Evolutionary conservation across 2,113 vertebrate genomes (phyloP), one percentile per base, ranked within the genome.

Genomic region (Mungos mungo): DNA sequence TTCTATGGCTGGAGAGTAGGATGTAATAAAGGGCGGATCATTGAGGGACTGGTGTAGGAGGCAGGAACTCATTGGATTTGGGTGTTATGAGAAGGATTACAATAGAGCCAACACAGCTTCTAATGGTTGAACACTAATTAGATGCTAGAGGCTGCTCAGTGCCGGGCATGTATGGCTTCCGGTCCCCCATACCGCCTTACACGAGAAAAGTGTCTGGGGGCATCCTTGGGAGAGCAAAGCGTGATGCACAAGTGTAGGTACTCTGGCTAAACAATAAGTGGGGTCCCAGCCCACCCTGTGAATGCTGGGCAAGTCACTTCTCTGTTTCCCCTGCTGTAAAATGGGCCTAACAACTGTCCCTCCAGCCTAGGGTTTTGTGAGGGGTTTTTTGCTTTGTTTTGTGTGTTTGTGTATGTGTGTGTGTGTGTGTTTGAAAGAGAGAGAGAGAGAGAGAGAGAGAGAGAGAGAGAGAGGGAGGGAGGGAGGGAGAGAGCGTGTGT

Each of bases 221-320:
- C 3, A 25, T 31, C 4, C 3, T 18, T 31, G 50, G 11, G 47
- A 90, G 47, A 50, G 4, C 14, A 29, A 63, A 76, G 38, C n/a
- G 4, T 5, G 31, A 52, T 23, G 41, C 4, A 54, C 1, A 16
- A 71, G 63, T 57, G 27, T 41, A 41, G 87, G 60, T 3, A 1
- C 10, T 72, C 25, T 80, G 35, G 31, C 45, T 8, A 66, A 65
- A 29, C 31, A 19, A 60, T 4, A 33, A 50, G 16, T 1, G 25
- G 57, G 35, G 72, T 45, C 16, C 45, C 18, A 45, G 14, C 2
- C 2, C 10, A 18, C 45, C 0, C 0, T 33, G 38, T 4, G 35
- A 9, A 29, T 31, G 9, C 18, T n/a, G 14, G 57, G 19, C 3
- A 35, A 12, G 38, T 60, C 11, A 50, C 35, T 47, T 90, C n/a